Base-by-base conservation (phyloP, 1,140 invertebrate species). In the Cydia strobilella region DNA sequence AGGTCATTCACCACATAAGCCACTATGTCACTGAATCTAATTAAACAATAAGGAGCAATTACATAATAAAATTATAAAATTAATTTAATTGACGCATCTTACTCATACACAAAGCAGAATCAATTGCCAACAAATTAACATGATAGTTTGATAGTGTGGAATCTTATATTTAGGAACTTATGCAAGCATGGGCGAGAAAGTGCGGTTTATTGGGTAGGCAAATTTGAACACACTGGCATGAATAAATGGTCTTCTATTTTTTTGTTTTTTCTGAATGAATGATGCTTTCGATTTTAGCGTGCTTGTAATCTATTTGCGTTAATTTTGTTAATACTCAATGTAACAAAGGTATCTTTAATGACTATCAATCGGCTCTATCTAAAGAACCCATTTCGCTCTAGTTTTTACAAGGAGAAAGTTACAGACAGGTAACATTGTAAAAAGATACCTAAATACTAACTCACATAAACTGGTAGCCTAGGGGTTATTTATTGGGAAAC, bases 251-350 rank as follows among this genome's bases (percentile, higher is more conserved):
- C 18, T 35, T 18, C 15, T 54, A 18, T 18, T 54, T 54, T 31
- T 23, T 23, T 18, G 13, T 4, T 42, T 18, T 4, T 69, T 66
- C 12, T 39, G 15, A 31, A 10, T 35, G 27, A 39, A 12, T 1
- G 65, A 69, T 69, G 27, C 35, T 69, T 69, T 69, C 35, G 7
- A 35, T 39, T 69, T 39, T 69, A 69, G 65, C 65, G 65, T 69
- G 35, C 65, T 35, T 39, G 65, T 9, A 18, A 20, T 18, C 27
- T 69, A 35, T 69, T 69, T 27, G 63, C 63, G 13, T 27, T 35
- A 15, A 31, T 23, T 59, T 23, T 20, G 23, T n/a, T 59, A 59
- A 59, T 59, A 59, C 54, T 54, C 15, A 54, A 54, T 15, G n/a
- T 18, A 54, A 54, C n/a, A 18, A n/a, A 54, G 15, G 15, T 18